phyloP scores from a whole-genome alignment of 2,113 vertebrate genomes.

The Cygnus atratus region DNA sequence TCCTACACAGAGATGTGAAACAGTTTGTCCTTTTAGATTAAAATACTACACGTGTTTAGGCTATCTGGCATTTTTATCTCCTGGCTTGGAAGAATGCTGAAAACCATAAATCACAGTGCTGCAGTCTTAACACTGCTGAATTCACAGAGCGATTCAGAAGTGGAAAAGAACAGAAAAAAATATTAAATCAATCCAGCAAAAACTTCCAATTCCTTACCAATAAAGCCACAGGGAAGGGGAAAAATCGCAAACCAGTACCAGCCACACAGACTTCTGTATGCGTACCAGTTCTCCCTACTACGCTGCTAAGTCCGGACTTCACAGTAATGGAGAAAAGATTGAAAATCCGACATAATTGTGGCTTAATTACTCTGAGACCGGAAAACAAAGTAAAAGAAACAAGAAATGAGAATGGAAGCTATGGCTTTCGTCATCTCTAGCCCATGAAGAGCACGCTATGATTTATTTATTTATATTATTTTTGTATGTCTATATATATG shows the following conservation, averaged over 20 bases:
- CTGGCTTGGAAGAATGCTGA: background rate
- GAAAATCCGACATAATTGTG: background rate
- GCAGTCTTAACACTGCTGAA: no score
- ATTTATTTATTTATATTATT: background rate
- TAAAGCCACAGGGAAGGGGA: background rate
- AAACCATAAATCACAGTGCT: background rate
- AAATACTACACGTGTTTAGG: background rate
- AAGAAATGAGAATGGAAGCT: fast-evolving
- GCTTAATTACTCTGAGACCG: background rate
- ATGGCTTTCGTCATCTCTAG: background rate
- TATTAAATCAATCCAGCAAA: background rate
- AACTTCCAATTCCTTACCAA: background rate
- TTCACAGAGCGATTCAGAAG: background rate
- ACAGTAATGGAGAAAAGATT: background rate
- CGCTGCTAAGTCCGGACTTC: background rate
- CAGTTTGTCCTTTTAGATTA: background rate
- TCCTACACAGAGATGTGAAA: background rate
- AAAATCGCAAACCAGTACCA: background rate
- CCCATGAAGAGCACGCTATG: background rate
- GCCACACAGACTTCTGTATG: background rate
- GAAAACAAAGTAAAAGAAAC: background rate
- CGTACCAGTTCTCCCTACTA: background rate
- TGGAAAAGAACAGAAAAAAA: no score
- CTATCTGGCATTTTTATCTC: background rate
- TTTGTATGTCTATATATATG: no score